Evolutionary conservation across 2,888 invertebrate genomes (phyloP).

Genomic region (Leptinotarsa haldemani): DNA sequence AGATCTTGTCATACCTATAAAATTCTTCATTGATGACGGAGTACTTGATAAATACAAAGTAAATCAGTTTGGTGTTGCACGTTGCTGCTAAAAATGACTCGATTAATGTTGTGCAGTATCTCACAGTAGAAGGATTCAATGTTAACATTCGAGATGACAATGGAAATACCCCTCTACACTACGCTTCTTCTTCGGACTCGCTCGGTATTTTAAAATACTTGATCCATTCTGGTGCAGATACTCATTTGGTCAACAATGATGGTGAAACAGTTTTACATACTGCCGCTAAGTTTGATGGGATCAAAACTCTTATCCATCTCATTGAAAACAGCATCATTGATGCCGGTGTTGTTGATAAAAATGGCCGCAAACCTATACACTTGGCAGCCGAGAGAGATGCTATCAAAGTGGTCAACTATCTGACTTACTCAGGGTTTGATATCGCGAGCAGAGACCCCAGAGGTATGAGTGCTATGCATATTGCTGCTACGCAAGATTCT

Average conservation of each 20-base stretch:
- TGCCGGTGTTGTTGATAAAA: neutral
- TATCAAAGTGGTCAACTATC: neutral
- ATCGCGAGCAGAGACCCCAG: neutral
- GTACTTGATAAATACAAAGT: neutral
- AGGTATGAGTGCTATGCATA: neutral
- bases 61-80: neutral
- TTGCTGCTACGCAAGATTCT: neutral
- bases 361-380: constrained; percentile 4
- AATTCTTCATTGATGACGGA: neutral
- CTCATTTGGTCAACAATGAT: neutral
- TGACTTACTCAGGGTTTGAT: neutral
- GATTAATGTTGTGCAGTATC: neutral
- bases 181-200: neutral
- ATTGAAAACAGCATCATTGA: neutral
- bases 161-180: constrained; percentile 9
- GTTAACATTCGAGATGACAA: neutral
- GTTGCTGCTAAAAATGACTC: neutral
- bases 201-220: neutral
- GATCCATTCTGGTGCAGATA: neutral
- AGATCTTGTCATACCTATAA: neutral
- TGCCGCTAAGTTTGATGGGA: constrained; percentile 1
- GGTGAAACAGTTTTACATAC: neutral
- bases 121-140: neutral
- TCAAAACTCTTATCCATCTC: neutral
- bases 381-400: neutral